Evolutionary conservation across 2,888 invertebrate species (phyloP).

Genomic region (Archips xylosteana): DNA sequence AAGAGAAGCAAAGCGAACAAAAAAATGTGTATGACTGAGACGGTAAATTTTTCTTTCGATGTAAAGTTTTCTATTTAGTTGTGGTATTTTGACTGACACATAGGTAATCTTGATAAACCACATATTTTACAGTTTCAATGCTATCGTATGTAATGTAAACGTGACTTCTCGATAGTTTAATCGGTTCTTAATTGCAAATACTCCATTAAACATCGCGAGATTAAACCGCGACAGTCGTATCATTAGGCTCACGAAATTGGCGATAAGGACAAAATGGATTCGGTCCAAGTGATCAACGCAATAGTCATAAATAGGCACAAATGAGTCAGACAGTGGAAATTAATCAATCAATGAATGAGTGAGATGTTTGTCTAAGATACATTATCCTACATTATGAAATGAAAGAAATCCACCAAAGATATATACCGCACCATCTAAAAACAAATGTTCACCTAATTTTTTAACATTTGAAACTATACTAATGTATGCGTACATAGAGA

Average conservation of each 20-base stretch:
- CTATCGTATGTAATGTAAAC: slow-evolving; percentile 66
- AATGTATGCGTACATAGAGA: not conserved
- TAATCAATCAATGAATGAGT: too few species aligned
- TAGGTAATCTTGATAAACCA: not conserved
- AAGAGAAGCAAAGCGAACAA: not conserved
- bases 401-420: not conserved
- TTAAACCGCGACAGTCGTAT: slow-evolving; percentile 71
- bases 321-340: not conserved
- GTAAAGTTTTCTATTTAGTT: not conserved
- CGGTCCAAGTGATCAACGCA: not conserved
- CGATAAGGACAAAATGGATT: slow-evolving; percentile 57
- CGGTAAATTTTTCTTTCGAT: not conserved
- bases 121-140: slow-evolving; percentile 51
- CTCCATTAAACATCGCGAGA: slow-evolving; percentile 72
- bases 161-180: slow-evolving; percentile 74
- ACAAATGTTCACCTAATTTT: not conserved
- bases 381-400: not conserved
- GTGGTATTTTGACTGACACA: not conserved
- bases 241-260: slow-evolving; percentile 63
- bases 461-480: not conserved
- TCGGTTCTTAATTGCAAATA: slow-evolving; percentile 83
- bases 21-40: not conserved
- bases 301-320: not conserved
- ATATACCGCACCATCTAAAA: not conserved
- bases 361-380: not conserved